phyloP scores from a whole-genome alignment of 2,797 vertebrate species.

The Gallinago stenura region DNA sequence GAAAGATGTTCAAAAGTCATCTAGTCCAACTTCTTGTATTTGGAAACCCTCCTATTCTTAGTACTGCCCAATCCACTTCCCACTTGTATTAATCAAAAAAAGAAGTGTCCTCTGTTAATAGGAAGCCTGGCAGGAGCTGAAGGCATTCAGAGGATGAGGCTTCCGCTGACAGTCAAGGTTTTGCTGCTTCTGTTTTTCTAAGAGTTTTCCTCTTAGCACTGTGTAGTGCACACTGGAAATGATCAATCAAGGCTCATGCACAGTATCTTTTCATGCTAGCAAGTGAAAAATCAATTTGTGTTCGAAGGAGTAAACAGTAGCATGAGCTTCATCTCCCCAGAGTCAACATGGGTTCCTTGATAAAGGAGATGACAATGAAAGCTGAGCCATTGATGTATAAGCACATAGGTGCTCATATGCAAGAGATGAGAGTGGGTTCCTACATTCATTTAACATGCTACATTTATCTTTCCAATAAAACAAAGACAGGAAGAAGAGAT shows the following conservation, averaged over 20 bases:
- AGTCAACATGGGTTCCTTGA: conserved; percentile 42
- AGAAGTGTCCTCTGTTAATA: background rate
- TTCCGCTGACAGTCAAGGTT: background rate
- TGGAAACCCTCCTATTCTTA: background rate
- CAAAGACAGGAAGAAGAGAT: background rate
- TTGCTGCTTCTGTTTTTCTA: background rate
- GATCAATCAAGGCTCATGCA: conserved; percentile 42
- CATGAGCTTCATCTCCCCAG: conserved; percentile 30
- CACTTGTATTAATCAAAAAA: background rate
- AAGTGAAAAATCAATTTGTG: conserved; percentile 67
- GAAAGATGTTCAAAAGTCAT: background rate
- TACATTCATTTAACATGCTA: background rate
- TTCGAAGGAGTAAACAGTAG: conserved; percentile 39
- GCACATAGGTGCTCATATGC: background rate
- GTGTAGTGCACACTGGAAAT: conserved; percentile 9
- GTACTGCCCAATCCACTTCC: background rate
- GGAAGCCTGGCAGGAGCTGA: background rate
- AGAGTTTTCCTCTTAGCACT: conserved; percentile 25
- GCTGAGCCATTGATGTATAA: background rate
- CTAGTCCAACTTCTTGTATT: background rate
- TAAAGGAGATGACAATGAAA: conserved; percentile 28
- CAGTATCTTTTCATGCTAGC: conserved; percentile 41
- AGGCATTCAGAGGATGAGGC: background rate
- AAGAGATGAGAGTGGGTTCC: background rate
- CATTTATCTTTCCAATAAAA: conserved; percentile 31